Evolutionary conservation across 2,113 vertebrate species (phyloP), one percentile per base, ranked within the genome.

Genomic region (Oenanthe melanoleuca): DNA sequence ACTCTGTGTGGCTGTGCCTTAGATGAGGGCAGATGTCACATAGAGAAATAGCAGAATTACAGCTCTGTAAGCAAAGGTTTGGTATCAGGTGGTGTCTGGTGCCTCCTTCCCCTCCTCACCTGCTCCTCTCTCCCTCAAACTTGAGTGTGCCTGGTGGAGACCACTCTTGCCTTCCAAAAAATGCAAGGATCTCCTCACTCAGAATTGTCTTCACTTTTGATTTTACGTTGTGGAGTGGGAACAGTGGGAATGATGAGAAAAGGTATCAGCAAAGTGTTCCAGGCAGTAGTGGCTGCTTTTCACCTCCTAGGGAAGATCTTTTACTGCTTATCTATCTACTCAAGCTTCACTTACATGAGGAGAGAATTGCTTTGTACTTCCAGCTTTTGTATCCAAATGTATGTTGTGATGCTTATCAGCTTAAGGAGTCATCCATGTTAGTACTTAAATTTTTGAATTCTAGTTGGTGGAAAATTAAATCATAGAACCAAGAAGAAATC

Each of bases 51-150:
- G 34, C 5, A 80, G 65, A 88, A 49, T 60, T 14, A 6, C 52
- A 61, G 28, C 9, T 57, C 28, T 78, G 40, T 45, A 53, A 75
- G 66, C 25, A 26, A 29, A 83, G 67, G 8, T 6, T 69, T 57
- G 22, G 14, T 49, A 34, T 34, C 7, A 45, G 12, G 6, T 52
- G 14, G 6, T 72, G 55, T 13, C 37, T 69, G 19, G 6, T 47
- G 16, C 18, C 9, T 28, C 60, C n/a, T 79, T 57, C 15, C 4
- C 2, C 9, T n/a, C 21, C n/a, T 88, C 21, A 40, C 12, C 40
- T 74, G 31, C 31, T 70, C 4, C 2, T 60, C 18, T 9, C 0
- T 77, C 15, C 23, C 8, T 67, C 0, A 1, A 61, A 24, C 42
- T 44, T 1, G 4, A 65, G 26, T 6, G 15, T 26, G 44, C 16